phyloP scores from a whole-genome alignment of 1,140 invertebrate species.

The Rhyacophila brunnea region DNA sequence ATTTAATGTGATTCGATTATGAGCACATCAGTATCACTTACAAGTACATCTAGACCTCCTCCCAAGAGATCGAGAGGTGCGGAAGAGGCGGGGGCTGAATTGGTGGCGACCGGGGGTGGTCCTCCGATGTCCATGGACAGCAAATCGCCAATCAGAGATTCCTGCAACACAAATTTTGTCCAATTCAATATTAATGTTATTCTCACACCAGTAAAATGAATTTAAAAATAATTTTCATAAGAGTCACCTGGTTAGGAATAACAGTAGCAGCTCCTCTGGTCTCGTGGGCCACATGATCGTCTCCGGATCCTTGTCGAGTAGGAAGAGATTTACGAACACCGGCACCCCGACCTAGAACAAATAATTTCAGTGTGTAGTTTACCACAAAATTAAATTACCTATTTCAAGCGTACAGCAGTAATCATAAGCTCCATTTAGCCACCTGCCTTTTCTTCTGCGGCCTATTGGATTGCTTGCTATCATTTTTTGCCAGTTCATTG shows the following conservation, averaged over 20 bases:
- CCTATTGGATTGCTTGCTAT: too few species aligned
- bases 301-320: constrained; percentile 53
- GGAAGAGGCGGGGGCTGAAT: constrained; percentile 52
- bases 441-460: too few species aligned
- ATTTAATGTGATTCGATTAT: too few species aligned
- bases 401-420: too few species aligned
- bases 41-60: constrained; percentile 79
- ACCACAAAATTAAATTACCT: too few species aligned
- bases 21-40: too few species aligned
- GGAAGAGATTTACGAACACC: constrained; percentile 68
- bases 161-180: constrained; percentile 71
- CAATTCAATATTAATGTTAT: too few species aligned
- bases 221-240: too few species aligned
- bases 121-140: constrained; percentile 92
- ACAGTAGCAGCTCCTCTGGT: constrained; percentile 62
- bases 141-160: constrained; percentile 94
- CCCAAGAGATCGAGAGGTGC: constrained; percentile 74
- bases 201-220: too few species aligned
- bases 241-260: constrained; percentile 61
- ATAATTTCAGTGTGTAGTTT: too few species aligned
- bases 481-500: too few species aligned
- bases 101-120: constrained; percentile 52
- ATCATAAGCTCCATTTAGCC: too few species aligned
- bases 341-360: constrained; percentile 55
- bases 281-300: constrained; percentile 38